phyloP scores from a whole-genome alignment of 2,797 vertebrate species.

The Jordanella pulchra region DNA sequence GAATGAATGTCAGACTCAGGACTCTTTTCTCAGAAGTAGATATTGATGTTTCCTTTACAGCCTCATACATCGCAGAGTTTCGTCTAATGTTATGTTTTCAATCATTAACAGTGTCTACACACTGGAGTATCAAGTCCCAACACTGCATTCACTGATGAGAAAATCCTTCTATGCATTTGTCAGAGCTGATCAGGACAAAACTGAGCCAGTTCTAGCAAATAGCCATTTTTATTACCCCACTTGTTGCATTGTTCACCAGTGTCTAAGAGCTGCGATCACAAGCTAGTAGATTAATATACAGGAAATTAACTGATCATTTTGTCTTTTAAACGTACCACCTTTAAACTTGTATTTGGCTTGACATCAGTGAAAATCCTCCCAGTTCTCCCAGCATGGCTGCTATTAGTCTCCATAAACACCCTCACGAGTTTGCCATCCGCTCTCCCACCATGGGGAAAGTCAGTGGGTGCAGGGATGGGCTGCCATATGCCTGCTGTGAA shows the following conservation, averaged over 20 bases:
- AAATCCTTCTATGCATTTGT: background rate
- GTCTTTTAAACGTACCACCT: slow-evolving; percentile 9
- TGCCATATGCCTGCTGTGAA: slow-evolving; percentile 63
- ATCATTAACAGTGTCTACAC: background rate
- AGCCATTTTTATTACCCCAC: background rate
- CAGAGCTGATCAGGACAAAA: slow-evolving; percentile 1
- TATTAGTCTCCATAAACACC: slow-evolving; percentile 69
- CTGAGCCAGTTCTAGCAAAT: background rate
- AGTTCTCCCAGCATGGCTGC: slow-evolving; percentile 53
- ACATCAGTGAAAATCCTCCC: slow-evolving; percentile 22
- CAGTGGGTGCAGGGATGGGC: slow-evolving; percentile 60
- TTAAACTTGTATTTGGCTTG: slow-evolving; percentile 5
- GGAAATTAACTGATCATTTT: background rate
- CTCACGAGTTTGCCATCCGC: slow-evolving; percentile 50
- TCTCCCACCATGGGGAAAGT: slow-evolving; percentile 44
- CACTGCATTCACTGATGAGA: background rate
- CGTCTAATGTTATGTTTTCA: background rate
- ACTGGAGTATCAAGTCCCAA: background rate
- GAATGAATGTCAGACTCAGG: background rate
- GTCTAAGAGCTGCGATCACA: background rate
- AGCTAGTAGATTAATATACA: background rate
- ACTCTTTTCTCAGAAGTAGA: background rate
- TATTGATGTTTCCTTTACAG: background rate
- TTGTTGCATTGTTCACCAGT: background rate
- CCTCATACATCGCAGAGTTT: background rate